Conservation (phyloP, 2,888 invertebrate species). For the Ditula angustiorana region DNA sequence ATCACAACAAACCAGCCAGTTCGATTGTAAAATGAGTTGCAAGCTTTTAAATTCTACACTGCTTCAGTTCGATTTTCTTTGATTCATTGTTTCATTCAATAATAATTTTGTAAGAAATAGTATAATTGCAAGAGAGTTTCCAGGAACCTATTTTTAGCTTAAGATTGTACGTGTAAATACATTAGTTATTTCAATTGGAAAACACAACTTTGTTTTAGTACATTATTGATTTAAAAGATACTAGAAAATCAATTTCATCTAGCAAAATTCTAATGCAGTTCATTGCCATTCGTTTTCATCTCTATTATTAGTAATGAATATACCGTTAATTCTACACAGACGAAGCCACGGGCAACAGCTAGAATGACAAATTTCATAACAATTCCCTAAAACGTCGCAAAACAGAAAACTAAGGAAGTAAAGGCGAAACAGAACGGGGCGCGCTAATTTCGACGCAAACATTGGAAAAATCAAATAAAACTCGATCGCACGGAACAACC, state of each 20-base stretch:
- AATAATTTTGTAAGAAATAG: constrained; percentile 1
- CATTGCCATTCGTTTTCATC: too few relatives aligned
- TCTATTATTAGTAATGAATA: too few relatives aligned
- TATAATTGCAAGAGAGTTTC: background rate
- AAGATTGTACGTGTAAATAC: background rate
- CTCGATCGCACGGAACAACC: constrained; percentile 82
- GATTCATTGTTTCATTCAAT: constrained; percentile 3
- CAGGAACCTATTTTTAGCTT: background rate
- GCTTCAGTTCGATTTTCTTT: background rate
- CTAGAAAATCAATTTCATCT: too few relatives aligned
- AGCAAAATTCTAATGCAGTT: too few relatives aligned
- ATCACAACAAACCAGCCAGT: constrained; percentile 23
- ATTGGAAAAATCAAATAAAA: constrained; percentile 83
- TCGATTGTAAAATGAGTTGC: background rate
- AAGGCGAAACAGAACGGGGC: constrained; percentile 53
- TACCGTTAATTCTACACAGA: too few relatives aligned
- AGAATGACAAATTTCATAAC: background rate
- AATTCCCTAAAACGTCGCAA: constrained; percentile 34
- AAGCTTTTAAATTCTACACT: constrained; percentile 17
- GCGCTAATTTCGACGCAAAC: constrained; percentile 81
- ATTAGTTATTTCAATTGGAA: background rate
- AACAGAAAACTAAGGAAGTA: constrained; percentile 50
- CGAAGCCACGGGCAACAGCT: too few relatives aligned
- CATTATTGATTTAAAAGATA: too few relatives aligned
- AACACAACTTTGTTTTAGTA: too few relatives aligned